phyloP scores from a whole-genome alignment of 2,797 vertebrate species.

The Macroramphosus scolopax region DNA sequence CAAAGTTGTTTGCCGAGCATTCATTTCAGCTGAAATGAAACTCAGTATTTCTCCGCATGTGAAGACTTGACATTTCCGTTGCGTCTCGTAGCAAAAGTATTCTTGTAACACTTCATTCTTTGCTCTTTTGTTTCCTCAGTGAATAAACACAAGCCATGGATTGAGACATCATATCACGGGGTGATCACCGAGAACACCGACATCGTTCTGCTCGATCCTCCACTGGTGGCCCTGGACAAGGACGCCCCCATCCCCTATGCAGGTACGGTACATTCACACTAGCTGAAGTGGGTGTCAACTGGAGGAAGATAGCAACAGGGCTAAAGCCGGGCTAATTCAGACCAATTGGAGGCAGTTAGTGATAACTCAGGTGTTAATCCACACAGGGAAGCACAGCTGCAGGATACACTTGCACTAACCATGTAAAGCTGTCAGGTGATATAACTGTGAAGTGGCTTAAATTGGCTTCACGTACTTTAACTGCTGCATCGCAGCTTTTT shows the following conservation, averaged over 20 bases:
- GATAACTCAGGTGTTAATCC: slow-evolving; percentile 45
- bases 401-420: slow-evolving; percentile 28
- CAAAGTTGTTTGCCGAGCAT: neutral
- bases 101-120: too few relatives aligned
- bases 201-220: slow-evolving; percentile 91
- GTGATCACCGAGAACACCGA: slow-evolving; percentile 95
- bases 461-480: slow-evolving; percentile 32
- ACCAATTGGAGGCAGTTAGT: slow-evolving; percentile 6
- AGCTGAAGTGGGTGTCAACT: too few relatives aligned
- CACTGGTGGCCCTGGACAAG: slow-evolving; percentile 95
- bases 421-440: slow-evolving; percentile 40
- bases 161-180: slow-evolving; percentile 95
- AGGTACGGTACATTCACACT: slow-evolving; percentile 75
- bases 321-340: slow-evolving; percentile 2
- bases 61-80: neutral
- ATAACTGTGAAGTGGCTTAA: slow-evolving; percentile 26
- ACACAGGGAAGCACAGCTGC: slow-evolving; percentile 16
- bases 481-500: slow-evolving; percentile 30
- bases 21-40: slow-evolving; percentile 5
- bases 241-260: slow-evolving; percentile 94
- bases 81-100: neutral
- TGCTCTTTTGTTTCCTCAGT: slow-evolving; percentile 79
- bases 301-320: neutral
- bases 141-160: slow-evolving; percentile 98
- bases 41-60: slow-evolving; percentile 1